Evolutionary conservation across 2,113 vertebrate genomes (phyloP), one percentile per base, ranked within the genome.

Genomic region (Conger conger): DNA sequence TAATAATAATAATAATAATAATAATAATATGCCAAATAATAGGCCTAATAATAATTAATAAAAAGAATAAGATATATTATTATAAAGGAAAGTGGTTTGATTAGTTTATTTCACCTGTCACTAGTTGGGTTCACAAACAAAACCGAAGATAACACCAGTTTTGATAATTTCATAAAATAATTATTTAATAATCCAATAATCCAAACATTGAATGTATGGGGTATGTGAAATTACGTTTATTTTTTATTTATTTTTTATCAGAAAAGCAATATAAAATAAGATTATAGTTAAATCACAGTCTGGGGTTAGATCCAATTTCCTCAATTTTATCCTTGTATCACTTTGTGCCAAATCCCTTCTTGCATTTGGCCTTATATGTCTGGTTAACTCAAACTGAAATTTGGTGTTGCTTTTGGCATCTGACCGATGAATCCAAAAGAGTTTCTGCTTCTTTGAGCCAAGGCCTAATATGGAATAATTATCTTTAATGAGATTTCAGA

Each of bases 371-470:
- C 76, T 50, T 50, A 36, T 83, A 79, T 73, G 57, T 35, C 73
- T 83, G 85, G n/a, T 68, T 86, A 86, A 73, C 79, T 86, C 76
- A 83, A 30, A 86, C 45, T 23, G 33, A 45, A 80, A 37, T 33
- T 76, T 18, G 37, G 30, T 84, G 83, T 84, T 84, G 78, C 68
- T 84, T 30, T 86, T 86, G 53, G 85, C 76, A 82, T 76, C 33
- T 45, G 73, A 45, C n/a, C 77, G 40, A 23, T 82, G 53, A 40
- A 84, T 79, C 40, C 50, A 33, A 27, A 23, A 13, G 35, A 57
- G 40, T 50, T 76, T 40, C 68, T 76, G 60, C 38, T 77, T n/a
- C 36, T 68, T 54, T 0, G 27, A 42, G 76, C 40, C 73, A 30
- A 84, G 76, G 76, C 68, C 83, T 79, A 78, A 77, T 42, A 73